Evolutionary conservation across 2,113 vertebrate genomes (phyloP), one percentile per base, ranked within the genome.

Genomic region (Orthochromis malagaraziensis): DNA sequence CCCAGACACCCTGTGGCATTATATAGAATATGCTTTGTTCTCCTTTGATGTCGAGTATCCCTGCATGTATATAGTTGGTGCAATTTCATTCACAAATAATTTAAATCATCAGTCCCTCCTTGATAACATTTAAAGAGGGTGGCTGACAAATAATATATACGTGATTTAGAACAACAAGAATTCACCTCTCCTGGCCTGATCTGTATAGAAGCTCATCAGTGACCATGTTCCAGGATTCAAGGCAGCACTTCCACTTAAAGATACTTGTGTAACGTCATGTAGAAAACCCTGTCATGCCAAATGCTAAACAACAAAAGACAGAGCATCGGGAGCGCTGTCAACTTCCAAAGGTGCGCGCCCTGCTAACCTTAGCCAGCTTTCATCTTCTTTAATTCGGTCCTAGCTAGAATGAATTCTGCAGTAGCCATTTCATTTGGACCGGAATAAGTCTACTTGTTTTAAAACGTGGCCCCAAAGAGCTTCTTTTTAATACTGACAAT

Each of bases 301-400:
- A 60, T 47, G 31, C 6, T 17, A 3, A 7, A 21, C 17, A 45
- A 4, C 13, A 38, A 17, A 21, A 4, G 21, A 5, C 38, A 9
- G 13, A 82, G 53, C 47, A 54, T 68, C 21, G 2, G 4, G 13
- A 12, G 26, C 60, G 65, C 55, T 82, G 81, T 82, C 88, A 75
- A 51, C 81, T 77, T 47, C 7, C 24, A 6, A 80, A 89, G 83
- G 60, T 84, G 82, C 7, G 79, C 63, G 63, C 38, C 82, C 45
- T 75, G 90, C 84, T 90, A 92, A 79, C 85, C 49, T 83, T 88
- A 92, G 84, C 91, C 49, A 13, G 10, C n/a, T 86, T 45, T 49
- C 51, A 40, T 57, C 21, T 33, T n/a, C 21, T 9, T 6, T 4
- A 55, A 6, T 4, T 11, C 9, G 21, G 58, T 79, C 19, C 57